Base-by-base conservation (phyloP, 2,797 vertebrate species). In the Hyperoplus lanceolatus region DNA sequence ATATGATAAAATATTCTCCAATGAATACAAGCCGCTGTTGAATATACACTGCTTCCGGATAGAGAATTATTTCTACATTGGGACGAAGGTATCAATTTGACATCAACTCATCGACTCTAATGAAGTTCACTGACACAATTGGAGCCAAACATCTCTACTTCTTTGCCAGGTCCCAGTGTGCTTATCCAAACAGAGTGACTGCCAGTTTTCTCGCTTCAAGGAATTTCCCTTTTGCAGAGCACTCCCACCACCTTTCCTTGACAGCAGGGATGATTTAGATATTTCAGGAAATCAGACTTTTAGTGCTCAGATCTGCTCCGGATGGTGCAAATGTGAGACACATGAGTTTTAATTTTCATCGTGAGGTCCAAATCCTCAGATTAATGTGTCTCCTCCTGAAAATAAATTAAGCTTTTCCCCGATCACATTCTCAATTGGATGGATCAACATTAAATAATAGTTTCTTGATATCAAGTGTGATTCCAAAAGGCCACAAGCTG, bases 171-270 rank as follows among this genome's bases (percentile, higher is more conserved):
- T 85, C 73, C 56, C 59, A 51, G 49, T 45, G 66, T 59, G 71
- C 69, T 85, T 83, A 79, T 82, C 76, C 81, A 90, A 91, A 91
- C 84, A 84, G 21, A 83, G 68, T 5, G 49, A 15, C 80, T 89
- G 83, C 87, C 84, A 90, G 87, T 59, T 81, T 59, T 78, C 70
- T 69, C 21, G 13, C 75, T 71, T 73, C 4, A 46, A 89, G 82
- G 81, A 87, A 84, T 89, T 89, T 91, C 82, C 86, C 29, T 29
- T 29, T 87, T 54, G 70, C 79, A 43, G 63, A 77, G 79, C 39
- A 16, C 84, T 86, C 39, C 81, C 76, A 86, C 62, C 72, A 62
- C 60, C 70, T 83, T 81, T 36, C 58, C 66, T 29, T 51, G 84
- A 87, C 84, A 80, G 18, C 3, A 0, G 45, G 16, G 39, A 42